Percentiles rank a stretch among this genome's conserved stretches.
phyloP scores from a whole-genome alignment of 2,888 invertebrate species.

The Agapostemon virescens region DNA sequence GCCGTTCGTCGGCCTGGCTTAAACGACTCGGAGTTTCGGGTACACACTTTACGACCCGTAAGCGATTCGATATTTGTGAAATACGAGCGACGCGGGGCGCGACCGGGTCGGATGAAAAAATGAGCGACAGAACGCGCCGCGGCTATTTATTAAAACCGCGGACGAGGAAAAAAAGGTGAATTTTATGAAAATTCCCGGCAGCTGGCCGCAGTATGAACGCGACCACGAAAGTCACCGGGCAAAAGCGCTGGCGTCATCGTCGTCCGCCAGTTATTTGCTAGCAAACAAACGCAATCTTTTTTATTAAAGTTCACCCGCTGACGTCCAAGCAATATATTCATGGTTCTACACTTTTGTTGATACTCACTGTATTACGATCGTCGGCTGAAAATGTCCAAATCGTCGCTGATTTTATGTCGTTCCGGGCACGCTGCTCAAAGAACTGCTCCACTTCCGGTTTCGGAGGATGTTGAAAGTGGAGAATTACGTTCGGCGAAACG shows the following conservation, averaged over 20 bases:
- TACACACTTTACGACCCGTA: constrained; percentile 61
- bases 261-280: constrained; percentile 28
- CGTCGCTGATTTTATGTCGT: neutral
- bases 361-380: neutral
- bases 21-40: constrained; percentile 52
- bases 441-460: neutral
- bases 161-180: constrained; percentile 6
- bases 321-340: neutral
- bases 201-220: constrained; percentile 23
- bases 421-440: too few relatives aligned
- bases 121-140: constrained; percentile 30
- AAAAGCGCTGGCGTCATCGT: constrained; percentile 17
- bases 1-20: constrained; percentile 35
- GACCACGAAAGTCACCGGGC: constrained; percentile 5
- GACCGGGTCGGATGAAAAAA: constrained; percentile 35
- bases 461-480: neutral
- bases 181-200: constrained; percentile 54
- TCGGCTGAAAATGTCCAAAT: neutral
- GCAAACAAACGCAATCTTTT: constrained; percentile 26
- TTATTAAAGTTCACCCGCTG: constrained; percentile 29
- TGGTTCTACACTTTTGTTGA: neutral
- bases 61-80: constrained; percentile 65
- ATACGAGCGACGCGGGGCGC: constrained; percentile 58
- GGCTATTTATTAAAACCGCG: constrained; percentile 51
- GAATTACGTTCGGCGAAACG: neutral